Base-by-base conservation (phyloP, 1,140 invertebrate species). In the Conus betulinus region DNA sequence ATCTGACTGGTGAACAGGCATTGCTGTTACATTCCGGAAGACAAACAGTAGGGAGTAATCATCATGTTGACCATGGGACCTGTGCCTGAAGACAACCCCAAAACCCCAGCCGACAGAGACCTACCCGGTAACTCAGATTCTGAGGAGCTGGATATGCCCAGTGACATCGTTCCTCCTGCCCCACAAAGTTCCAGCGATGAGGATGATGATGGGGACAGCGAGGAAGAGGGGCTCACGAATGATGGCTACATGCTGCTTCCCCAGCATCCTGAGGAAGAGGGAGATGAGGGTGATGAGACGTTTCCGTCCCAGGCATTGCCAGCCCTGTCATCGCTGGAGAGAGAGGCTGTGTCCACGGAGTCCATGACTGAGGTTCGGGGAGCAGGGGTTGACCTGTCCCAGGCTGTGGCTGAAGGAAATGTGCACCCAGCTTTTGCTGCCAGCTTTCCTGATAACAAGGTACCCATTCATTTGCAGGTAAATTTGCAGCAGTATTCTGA, bases 211-310 rank as follows among this genome's bases (percentile, higher is more conserved):
- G 17, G 20, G 81, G 74, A 82, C 87, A 27, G 10, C 53, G 81
- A 85, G 3, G 27, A 51, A 17, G 85, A 71, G 67, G 88, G 88
- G 11, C 79, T 51, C 6, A 74, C 51, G 7, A 57, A 20, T 57
- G 51, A 78, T 1, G 85, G 85, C 67, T 91, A 91, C 83, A 52
- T 88, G 76, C 79, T 88, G 83, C 76, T 91, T 39, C 88, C 91
- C 17, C 91, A 91, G 78, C 87, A 90, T 3, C 85, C 88, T 39
- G 85, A 87, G 3, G 79, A 79, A 39, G 71, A 60, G 11, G 63
- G 25, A 52, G 74, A n/a, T 39, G 63, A 52, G 20, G 60, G 76
- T 2, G 86, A 60, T 2, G 17, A 13, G 74, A 52, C 20, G 10
- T 15, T 63, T 52, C 39, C 67, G 5, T 71, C 67, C 17, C 53